Evolutionary conservation across 1,140 invertebrate species (phyloP).

Genomic region (Harlomillsia oculata): DNA sequence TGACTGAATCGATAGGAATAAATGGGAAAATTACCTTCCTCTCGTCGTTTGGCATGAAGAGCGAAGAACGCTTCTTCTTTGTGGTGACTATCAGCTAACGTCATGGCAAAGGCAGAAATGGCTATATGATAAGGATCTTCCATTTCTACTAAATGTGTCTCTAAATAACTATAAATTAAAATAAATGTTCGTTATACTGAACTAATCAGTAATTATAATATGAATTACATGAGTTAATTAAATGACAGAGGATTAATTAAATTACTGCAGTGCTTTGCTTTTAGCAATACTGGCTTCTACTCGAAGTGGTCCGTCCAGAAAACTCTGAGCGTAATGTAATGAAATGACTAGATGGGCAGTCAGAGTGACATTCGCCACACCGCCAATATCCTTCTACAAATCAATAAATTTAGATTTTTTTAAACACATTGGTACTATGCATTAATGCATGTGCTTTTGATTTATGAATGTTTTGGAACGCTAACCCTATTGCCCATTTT

Average conservation of each 20-base stretch:
- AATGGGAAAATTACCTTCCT: conserved; percentile 37
- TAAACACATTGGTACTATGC: neutral
- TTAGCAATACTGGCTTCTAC: conserved; percentile 38
- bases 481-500: conserved; percentile 38
- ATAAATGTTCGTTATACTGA: neutral
- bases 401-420: too few relatives aligned
- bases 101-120: conserved; percentile 46
- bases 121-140: conserved; percentile 46
- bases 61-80: conserved; percentile 41
- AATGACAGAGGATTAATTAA: neutral
- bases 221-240: neutral
- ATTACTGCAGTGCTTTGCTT: conserved; percentile 37
- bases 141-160: conserved; percentile 39
- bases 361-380: conserved; percentile 40
- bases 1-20: neutral
- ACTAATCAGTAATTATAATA: neutral
- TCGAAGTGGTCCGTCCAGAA: conserved; percentile 38
- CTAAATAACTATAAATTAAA: conserved; percentile 41
- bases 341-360: conserved; percentile 48
- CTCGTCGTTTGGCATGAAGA: conserved; percentile 37
- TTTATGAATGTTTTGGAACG: neutral
- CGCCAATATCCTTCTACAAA: conserved; percentile 18
- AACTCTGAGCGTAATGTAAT: conserved; percentile 39
- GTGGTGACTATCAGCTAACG: conserved; percentile 40
- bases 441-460: neutral